phyloP scores from a whole-genome alignment of 2,113 vertebrate genomes.

The Centropristis striata region DNA sequence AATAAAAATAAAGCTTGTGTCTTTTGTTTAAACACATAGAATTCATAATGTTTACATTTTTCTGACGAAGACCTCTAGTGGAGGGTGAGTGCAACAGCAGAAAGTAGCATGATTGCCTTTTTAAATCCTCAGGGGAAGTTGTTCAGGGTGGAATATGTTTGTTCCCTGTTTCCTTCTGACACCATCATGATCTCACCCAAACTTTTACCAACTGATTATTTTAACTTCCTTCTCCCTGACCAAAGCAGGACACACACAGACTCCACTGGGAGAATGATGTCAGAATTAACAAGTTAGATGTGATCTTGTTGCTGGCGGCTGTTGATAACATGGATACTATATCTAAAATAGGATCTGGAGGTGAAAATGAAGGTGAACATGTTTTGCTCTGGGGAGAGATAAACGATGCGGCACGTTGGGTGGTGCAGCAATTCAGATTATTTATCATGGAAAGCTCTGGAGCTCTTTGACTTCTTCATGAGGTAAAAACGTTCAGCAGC shows the following conservation, averaged over 20 bases:
- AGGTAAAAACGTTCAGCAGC: no score
- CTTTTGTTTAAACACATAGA: no score
- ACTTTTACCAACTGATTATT: background rate
- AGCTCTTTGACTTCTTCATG: no score
- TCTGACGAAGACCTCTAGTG: background rate
- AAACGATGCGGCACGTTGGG: background rate
- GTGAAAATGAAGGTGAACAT: constrained; percentile 7
- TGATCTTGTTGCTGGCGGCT: background rate
- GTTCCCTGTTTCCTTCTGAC: background rate
- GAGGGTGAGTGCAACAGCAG: background rate
- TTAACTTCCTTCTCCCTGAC: background rate
- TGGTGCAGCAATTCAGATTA: background rate
- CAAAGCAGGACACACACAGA: background rate
- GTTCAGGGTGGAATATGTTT: background rate
- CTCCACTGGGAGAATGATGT: background rate
- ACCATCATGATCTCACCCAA: background rate
- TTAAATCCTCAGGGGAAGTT: background rate
- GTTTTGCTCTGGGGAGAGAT: background rate
- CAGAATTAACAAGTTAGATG: background rate
- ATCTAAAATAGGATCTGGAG: constrained; percentile 29
- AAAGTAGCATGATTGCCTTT: background rate
- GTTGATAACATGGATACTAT: background rate
- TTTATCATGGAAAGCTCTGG: no score
- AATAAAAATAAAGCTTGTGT: no score
- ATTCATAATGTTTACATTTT: background rate